Evolutionary conservation across 2,797 vertebrate genomes (phyloP).

Genomic region (Pelobates cultripes): DNA sequence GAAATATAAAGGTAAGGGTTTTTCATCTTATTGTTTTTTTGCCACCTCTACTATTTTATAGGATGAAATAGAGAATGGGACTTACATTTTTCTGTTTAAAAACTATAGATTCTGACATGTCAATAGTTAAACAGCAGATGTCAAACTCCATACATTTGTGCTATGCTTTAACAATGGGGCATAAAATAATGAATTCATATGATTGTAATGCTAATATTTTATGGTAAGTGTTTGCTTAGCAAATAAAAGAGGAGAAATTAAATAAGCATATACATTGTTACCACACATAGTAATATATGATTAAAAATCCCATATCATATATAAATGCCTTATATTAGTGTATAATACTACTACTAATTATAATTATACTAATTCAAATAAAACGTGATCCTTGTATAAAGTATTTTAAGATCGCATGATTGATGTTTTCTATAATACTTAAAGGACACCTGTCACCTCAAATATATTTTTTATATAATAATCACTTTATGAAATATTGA

Average conservation of each 20-base stretch:
- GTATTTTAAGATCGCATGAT: too few species aligned
- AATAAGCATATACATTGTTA: background rate
- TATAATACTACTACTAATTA: too few species aligned
- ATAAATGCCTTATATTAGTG: too few species aligned
- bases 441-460: too few species aligned
- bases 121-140: background rate
- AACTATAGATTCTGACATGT: background rate
- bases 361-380: too few species aligned
- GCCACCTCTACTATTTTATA: conserved; percentile 18
- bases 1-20: conserved; percentile 31
- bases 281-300: too few species aligned
- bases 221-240: background rate
- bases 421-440: too few species aligned
- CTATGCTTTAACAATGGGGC: background rate
- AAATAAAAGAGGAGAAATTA: background rate
- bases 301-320: too few species aligned
- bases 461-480: too few species aligned
- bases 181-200: background rate
- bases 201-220: conserved; percentile 6
- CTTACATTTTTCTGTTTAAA: background rate
- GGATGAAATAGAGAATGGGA: conserved; percentile 1
- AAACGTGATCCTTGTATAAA: too few species aligned
- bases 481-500: too few species aligned
- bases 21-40: conserved; percentile 24
- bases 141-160: background rate